Evolutionary conservation across 2,888 invertebrate species (phyloP), one percentile per base, ranked within the genome.

Genomic region (Calameuta filiformis): DNA sequence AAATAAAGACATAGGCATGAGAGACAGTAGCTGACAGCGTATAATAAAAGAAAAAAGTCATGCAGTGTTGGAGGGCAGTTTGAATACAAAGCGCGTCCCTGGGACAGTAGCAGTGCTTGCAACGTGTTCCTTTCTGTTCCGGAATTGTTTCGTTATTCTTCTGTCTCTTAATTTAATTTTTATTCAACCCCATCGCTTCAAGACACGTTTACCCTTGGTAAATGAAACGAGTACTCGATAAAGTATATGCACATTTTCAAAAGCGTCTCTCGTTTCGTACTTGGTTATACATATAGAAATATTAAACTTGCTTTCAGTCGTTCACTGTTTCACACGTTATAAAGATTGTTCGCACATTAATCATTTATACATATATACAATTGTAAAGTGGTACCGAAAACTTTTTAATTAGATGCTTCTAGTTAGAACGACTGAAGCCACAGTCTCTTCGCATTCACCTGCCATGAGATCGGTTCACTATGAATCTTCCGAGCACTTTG

Each of bases 31-130:
- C 15, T 9, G 30, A n/a, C 15, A 11, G 71, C 11, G 74, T 34
- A 73, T 35, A 23, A 35, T 73, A 76, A 76, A 82, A 76, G 82
- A 75, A 37, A 73, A 37, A 71, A 76, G 69, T 71, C 73, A 69
- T 35, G 40, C 35, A 79, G 76, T 75, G 75, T 35, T 40, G 73
- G 76, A 9, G 15, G 35, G 12, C 35, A 37, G 74, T 34, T 12
- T 34, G 35, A 35, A 35, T 74, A 35, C 74, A 35, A 74, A 74
- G 35, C 35, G 11, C 1, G 35, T 37, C 35, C 74, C 35, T 69
- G 40, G 68, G 56, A 68, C 56, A 23, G 23, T 23, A 23, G 23
- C 56, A 23, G 56, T 9, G 9, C 9, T 56, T 23, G 23, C 23
- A 56, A 23, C 23, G 23, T 9, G 23, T 9, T 56, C 6, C 23